Evolutionary conservation across 1,140 invertebrate genomes (phyloP).

Genomic region (Drosophila kanapiae): DNA sequence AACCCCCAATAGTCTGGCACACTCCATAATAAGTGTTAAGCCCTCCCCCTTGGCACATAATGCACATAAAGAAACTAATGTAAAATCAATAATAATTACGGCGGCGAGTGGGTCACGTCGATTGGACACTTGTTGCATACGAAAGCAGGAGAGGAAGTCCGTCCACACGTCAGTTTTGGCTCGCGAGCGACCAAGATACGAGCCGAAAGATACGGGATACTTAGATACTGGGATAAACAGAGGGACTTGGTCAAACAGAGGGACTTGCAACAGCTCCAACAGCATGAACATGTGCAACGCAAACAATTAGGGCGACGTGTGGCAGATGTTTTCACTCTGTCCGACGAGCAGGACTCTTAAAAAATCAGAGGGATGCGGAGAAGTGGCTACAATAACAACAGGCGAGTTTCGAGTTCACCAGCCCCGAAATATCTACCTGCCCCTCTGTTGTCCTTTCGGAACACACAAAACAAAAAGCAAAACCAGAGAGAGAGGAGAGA

Average conservation of each 20-base stretch:
- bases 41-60: constrained; percentile 44
- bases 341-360: background rate
- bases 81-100: constrained; percentile 83
- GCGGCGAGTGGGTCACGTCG: constrained; percentile 60
- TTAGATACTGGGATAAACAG: constrained; percentile 20
- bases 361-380: constrained; percentile 56
- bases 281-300: constrained; percentile 68
- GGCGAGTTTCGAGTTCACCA: constrained; percentile 31
- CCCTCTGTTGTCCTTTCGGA: constrained; percentile 44
- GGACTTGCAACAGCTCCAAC: constrained; percentile 35
- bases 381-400: constrained; percentile 67
- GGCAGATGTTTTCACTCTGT: constrained; percentile 71
- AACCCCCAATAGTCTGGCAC: constrained; percentile 45
- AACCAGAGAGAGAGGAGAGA: background rate
- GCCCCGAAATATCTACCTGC: constrained; percentile 29
- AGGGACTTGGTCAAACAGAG: constrained; percentile 47
- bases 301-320: constrained; percentile 80
- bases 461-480: constrained; percentile 6
- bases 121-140: constrained; percentile 75
- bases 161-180: constrained; percentile 48
- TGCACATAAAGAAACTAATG: constrained; percentile 66
- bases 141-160: constrained; percentile 72
- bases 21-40: constrained; percentile 72
- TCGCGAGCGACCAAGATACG: constrained; percentile 62
- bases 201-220: constrained; percentile 30